Conservation (phyloP, 2,113 vertebrate genomes). For the Carollia perspicillata region DNA sequence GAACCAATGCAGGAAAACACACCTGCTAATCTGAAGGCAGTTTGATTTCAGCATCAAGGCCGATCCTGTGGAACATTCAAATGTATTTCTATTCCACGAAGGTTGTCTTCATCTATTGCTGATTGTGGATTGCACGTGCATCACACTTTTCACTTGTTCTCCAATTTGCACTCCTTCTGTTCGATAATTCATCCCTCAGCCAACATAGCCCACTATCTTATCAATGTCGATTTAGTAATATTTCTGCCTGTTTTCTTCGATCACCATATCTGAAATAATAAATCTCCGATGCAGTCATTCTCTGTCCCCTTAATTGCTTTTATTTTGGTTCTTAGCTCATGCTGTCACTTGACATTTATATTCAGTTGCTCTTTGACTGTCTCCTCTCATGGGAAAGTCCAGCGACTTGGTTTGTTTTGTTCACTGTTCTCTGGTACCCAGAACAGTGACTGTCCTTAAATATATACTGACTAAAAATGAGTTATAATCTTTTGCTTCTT, state of each 20-base stretch:
- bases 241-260: neutral
- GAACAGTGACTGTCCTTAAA: neutral
- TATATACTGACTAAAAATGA: neutral
- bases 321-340: neutral
- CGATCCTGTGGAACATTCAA: neutral
- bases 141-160: neutral
- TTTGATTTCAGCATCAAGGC: neutral
- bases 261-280: neutral
- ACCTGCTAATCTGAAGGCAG: neutral
- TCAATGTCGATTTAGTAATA: neutral
- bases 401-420: neutral
- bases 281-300: neutral
- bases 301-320: neutral
- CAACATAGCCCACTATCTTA: neutral
- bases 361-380: neutral
- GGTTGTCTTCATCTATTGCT: neutral
- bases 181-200: neutral
- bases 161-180: neutral
- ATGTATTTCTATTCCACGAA: neutral
- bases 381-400: neutral
- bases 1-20: neutral
- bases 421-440: neutral
- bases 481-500: neutral
- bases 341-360: neutral
- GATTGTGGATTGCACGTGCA: neutral